A percentile compares a stretch with the other conserved stretches of the same genome.
These are phyloP conservation scores for Plebejus melissa DNA, from an alignment of 2,888 invertebrate genomes.

Conservation along the genomic window DNA sequence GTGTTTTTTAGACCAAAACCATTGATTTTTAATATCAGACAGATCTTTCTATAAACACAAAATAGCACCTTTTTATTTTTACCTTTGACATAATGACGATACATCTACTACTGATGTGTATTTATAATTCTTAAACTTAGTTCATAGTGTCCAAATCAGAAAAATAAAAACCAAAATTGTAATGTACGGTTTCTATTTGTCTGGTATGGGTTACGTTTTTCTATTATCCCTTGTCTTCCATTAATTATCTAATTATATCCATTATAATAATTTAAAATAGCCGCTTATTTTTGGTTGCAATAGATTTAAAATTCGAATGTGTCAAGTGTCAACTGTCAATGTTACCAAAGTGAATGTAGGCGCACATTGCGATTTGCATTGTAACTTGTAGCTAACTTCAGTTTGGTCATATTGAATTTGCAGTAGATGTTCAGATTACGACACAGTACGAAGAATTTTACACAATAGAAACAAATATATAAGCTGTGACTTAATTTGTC, in stretches of 20 bases:
- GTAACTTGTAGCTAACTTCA: constrained; percentile 1
- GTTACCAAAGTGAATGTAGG: background rate
- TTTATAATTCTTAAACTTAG: background rate
- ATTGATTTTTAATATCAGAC: background rate
- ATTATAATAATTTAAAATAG: constrained; percentile 28
- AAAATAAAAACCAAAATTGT: constrained; percentile 5
- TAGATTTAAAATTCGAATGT: constrained; percentile 16
- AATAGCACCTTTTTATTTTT: background rate
- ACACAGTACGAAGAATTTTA: constrained; percentile 18
- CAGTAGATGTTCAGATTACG: background rate
- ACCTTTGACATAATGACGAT: background rate
- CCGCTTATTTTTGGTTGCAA: constrained; percentile 20
- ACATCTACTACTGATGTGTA: background rate
- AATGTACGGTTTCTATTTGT: constrained; percentile 14
- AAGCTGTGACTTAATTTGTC: background rate
- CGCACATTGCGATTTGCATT: too few relatives aligned
- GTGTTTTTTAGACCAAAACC: background rate
- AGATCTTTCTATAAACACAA: background rate
- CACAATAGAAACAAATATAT: background rate
- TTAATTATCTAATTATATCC: constrained; percentile 24
- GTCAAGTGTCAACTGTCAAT: background rate
- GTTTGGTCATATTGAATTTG: background rate
- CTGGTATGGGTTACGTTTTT: constrained; percentile 31
- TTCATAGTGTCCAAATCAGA: background rate
- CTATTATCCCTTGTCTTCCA: constrained; percentile 26